phyloP scores from a whole-genome alignment of 2,888 invertebrate genomes.

The Sarcophaga rosellei region DNA sequence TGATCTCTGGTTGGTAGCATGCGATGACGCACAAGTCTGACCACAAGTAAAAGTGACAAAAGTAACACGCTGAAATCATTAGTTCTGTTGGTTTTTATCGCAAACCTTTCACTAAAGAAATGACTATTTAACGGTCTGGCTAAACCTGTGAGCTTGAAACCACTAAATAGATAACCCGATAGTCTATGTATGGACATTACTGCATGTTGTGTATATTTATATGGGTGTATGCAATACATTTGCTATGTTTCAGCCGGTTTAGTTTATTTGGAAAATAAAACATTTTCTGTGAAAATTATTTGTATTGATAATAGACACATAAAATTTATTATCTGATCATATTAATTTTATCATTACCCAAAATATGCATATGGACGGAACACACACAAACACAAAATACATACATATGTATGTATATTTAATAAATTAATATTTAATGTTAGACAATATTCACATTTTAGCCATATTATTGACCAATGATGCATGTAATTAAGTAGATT shows the following conservation, averaged over 20 bases:
- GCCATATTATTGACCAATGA: conserved; percentile 34
- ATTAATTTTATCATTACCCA: conserved; percentile 27
- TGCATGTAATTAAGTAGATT: conserved; percentile 49
- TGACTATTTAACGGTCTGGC: no score
- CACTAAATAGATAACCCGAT: no score
- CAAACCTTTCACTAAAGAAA: no score
- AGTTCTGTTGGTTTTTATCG: no score
- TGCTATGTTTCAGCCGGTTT: not conserved
- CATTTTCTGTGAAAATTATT: conserved; percentile 42
- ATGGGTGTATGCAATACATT: not conserved
- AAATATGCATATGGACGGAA: not conserved
- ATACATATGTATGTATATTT: not conserved
- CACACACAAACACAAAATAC: not conserved
- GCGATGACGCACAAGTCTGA: no score
- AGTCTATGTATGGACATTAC: no score
- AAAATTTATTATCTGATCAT: conserved; percentile 33
- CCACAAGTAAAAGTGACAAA: no score
- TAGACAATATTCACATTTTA: not conserved
- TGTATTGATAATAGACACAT: conserved; percentile 36
- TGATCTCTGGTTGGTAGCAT: no score
- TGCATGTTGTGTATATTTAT: not conserved
- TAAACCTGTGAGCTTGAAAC: no score
- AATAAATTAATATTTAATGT: conserved; percentile 4
- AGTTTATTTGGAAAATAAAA: conserved; percentile 6
- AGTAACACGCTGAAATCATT: no score